Evolutionary conservation across 2,797 vertebrate species (phyloP).

Genomic region (Enteromius radiatus): DNA sequence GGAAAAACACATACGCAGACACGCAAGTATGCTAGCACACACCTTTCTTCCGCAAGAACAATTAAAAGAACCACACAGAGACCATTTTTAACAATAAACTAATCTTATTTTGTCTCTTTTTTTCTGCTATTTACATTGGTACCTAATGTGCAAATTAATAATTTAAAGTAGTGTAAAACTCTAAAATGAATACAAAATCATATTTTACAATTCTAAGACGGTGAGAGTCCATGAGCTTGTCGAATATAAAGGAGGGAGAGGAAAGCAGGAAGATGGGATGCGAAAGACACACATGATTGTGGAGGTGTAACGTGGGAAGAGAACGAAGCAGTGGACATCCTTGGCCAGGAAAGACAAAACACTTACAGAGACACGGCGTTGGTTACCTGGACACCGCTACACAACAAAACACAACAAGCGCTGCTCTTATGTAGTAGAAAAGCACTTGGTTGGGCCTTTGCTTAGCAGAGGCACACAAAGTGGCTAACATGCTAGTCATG

Average conservation of each 20-base stretch:
- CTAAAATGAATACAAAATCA: conserved; percentile 83
- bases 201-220: conserved; percentile 78
- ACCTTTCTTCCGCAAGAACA: conserved; percentile 30
- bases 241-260: conserved; percentile 75
- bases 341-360: conserved; percentile 76
- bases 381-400: conserved; percentile 63
- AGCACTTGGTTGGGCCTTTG: conserved; percentile 72
- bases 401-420: conserved; percentile 54
- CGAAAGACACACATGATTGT: conserved; percentile 65
- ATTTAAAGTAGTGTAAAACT: conserved; percentile 83
- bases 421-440: conserved; percentile 72
- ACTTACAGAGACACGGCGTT: conserved; percentile 66
- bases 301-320: conserved; percentile 63
- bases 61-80: conserved; percentile 78
- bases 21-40: conserved; percentile 11
- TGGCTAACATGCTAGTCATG: conserved; percentile 79
- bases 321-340: conserved; percentile 80
- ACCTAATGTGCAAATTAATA: conserved; percentile 88
- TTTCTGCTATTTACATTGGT: conserved; percentile 82
- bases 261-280: conserved; percentile 65
- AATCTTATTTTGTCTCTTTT: conserved; percentile 73
- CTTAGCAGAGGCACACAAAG: conserved; percentile 70
- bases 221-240: conserved; percentile 78
- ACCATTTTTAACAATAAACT: conserved; percentile 85
- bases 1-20: conserved; percentile 39